Conservation (phyloP, 2,113 vertebrate genomes). For the Ahaetulla prasina region DNA sequence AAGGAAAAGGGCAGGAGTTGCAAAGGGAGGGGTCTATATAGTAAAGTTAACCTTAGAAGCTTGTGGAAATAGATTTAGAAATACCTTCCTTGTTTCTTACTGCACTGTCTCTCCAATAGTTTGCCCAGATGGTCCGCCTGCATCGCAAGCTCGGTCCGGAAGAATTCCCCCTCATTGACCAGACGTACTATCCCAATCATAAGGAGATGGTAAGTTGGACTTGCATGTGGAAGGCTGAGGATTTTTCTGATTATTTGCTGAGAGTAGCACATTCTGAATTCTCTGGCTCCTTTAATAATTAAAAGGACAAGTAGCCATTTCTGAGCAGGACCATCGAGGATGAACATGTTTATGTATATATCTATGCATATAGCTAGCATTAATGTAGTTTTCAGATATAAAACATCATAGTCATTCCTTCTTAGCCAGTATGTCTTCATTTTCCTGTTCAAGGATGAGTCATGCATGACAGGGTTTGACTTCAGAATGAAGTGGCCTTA, state of each 20-base stretch:
- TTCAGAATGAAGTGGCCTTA: background rate
- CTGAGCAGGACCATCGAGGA: background rate
- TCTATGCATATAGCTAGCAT: background rate
- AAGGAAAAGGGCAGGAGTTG: background rate
- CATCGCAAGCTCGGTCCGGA: slow-evolving; percentile 82
- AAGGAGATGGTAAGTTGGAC: slow-evolving; percentile 85
- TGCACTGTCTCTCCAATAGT: slow-evolving; percentile 62
- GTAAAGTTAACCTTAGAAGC: background rate
- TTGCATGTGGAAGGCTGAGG: background rate
- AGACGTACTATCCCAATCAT: slow-evolving; percentile 90
- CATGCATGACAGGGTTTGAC: background rate
- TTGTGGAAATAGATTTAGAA: background rate
- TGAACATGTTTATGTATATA: background rate
- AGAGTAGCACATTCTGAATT: background rate
- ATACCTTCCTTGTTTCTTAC: background rate
- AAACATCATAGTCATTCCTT: background rate
- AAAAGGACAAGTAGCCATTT: background rate
- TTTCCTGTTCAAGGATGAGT: background rate
- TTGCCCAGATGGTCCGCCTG: slow-evolving; percentile 85
- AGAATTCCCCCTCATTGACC: slow-evolving; percentile 88
- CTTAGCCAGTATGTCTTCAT: background rate
- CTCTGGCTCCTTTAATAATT: background rate
- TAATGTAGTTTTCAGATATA: background rate
- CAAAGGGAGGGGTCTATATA: background rate
- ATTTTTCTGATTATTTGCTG: background rate